A percentile compares a stretch with the other conserved stretches of the same genome.
These are phyloP conservation scores for Rhynchotus rufescens DNA, from an alignment of 2,797 vertebrate genomes.

Conservation along the genomic window DNA sequence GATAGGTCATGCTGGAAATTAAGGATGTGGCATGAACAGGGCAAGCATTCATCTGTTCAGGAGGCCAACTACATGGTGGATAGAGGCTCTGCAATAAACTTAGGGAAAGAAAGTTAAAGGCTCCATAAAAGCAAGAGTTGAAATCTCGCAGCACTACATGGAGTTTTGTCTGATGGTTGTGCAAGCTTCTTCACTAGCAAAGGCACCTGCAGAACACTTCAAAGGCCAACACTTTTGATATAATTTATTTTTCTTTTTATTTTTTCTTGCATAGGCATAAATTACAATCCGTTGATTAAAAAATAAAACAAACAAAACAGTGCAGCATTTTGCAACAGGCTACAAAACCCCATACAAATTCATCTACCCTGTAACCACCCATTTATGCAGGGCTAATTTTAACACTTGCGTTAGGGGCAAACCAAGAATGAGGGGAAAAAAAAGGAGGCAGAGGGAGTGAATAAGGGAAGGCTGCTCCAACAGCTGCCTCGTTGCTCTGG, in stretches of 20 bases:
- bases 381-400: slow-evolving; percentile 9
- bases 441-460: background rate
- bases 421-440: background rate
- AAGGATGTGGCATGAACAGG: background rate
- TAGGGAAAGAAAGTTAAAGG: no score
- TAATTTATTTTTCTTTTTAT: slow-evolving; percentile 70
- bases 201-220: background rate
- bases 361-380: background rate
- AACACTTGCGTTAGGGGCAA: background rate
- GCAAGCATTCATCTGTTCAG: no score
- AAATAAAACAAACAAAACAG: slow-evolving; percentile 72
- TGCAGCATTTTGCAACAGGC: slow-evolving; percentile 82
- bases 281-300: slow-evolving; percentile 79
- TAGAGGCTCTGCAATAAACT: no score
- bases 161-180: background rate
- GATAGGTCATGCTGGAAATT: background rate
- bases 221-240: background rate
- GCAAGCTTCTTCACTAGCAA: background rate
- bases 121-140: no score
- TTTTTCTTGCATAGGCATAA: slow-evolving; percentile 83
- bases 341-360: slow-evolving; percentile 44
- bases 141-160: background rate
- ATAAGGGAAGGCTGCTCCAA: background rate
- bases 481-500: background rate
- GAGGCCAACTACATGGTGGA: no score